Evolutionary conservation across 2,888 invertebrate genomes (phyloP).

Genomic region (Palloptera scutellata): DNA sequence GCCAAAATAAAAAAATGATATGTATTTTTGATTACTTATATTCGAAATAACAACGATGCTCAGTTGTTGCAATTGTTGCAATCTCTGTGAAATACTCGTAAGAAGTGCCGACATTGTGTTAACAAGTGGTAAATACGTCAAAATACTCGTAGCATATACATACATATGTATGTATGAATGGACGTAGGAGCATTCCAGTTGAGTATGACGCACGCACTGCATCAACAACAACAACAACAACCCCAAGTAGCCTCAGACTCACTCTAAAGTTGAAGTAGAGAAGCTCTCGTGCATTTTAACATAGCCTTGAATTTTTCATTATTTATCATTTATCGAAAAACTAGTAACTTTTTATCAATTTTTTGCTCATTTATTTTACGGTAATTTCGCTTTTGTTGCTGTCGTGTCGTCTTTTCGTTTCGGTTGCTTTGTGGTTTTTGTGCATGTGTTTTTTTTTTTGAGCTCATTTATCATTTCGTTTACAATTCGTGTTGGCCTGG

Average conservation of each 20-base stretch:
- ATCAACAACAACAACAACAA: slow-evolving; percentile 21
- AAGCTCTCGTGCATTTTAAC: slow-evolving; percentile 3
- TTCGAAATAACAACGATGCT: too few species aligned
- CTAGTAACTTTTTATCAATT: slow-evolving; percentile 33
- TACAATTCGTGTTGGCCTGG: slow-evolving; percentile 15
- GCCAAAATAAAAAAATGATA: too few species aligned
- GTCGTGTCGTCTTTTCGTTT: background rate
- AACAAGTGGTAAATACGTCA: slow-evolving; percentile 54
- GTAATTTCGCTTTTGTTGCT: slow-evolving; percentile 42
- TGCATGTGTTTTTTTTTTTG: slow-evolving; percentile 19
- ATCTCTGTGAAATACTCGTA: slow-evolving; percentile 6
- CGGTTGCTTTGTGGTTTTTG: background rate
- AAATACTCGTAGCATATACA: slow-evolving; percentile 37
- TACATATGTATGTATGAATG: too few species aligned
- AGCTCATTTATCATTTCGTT: slow-evolving; percentile 50
- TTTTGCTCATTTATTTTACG: slow-evolving; percentile 47
- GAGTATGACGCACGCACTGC: slow-evolving; percentile 27
- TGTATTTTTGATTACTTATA: too few species aligned
- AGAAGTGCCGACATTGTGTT: slow-evolving; percentile 55
- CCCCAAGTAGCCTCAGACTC: background rate
- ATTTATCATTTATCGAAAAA: slow-evolving; percentile 6
- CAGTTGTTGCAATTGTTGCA: too few species aligned
- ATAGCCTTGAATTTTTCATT: slow-evolving; percentile 31
- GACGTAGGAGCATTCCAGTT: slow-evolving; percentile 38
- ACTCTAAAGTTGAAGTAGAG: background rate